Evolutionary conservation across 2,113 vertebrate genomes (phyloP).

Genomic region (Athene cunicularia): DNA sequence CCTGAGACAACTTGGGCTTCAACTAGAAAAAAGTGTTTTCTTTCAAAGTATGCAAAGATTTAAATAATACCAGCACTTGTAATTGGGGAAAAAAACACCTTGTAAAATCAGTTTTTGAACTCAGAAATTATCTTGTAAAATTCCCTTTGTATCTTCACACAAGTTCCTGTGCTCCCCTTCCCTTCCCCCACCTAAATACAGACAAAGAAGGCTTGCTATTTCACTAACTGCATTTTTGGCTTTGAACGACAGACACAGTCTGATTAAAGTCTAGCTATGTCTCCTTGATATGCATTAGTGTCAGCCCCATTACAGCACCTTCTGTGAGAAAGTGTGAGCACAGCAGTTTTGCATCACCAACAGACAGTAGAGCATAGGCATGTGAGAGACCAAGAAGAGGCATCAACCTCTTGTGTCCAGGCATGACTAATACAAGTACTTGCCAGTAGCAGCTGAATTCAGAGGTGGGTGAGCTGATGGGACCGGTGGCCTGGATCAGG

Average conservation of each 20-base stretch:
- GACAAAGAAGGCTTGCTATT: background rate
- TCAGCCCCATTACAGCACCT: background rate
- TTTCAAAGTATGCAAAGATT: background rate
- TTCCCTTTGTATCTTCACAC: background rate
- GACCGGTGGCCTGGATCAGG: rapidly evolving
- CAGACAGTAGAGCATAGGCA: background rate
- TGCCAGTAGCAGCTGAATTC: background rate
- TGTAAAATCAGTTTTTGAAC: background rate
- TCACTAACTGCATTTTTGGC: background rate
- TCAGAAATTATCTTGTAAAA: background rate
- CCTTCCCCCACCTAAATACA: background rate
- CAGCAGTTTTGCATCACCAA: background rate
- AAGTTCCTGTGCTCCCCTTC: background rate
- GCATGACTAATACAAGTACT: background rate
- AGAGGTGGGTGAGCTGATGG: background rate
- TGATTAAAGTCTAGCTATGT: background rate
- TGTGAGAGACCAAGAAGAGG: background rate
- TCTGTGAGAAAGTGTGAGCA: background rate
- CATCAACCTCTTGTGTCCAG: no score
- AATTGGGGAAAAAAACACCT: background rate
- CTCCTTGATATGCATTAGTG: background rate
- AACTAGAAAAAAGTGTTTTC: background rate
- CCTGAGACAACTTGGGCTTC: background rate
- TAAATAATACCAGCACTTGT: background rate
- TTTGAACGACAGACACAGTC: background rate